phyloP scores from a whole-genome alignment of 64 coral and sea anemone species.

The Stichodactyla helianthus region DNA sequence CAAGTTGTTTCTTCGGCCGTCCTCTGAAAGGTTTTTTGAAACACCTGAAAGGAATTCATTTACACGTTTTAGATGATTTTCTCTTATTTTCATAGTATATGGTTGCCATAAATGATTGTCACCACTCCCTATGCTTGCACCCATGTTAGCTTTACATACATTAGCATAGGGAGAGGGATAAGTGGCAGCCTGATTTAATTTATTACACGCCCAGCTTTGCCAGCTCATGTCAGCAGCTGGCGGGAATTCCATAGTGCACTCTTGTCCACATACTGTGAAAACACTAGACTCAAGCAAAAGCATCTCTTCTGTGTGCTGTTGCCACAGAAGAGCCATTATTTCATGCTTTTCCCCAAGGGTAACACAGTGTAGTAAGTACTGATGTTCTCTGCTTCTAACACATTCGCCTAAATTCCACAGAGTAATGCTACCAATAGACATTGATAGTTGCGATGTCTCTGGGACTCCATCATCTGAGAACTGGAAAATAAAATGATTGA shows the following conservation, averaged over 20 bases:
- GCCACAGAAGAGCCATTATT: slow-evolving; percentile 29
- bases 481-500: slow-evolving; percentile 33
- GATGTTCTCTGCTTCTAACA: slow-evolving; percentile 18
- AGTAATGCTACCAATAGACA: slow-evolving; percentile 46
- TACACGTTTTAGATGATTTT: background rate
- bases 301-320: background rate
- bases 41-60: background rate
- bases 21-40: background rate
- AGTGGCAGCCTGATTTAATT: slow-evolving; percentile 43
- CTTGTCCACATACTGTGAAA: slow-evolving; percentile 3
- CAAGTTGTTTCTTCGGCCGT: background rate
- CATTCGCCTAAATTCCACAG: slow-evolving; percentile 22
- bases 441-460: slow-evolving; percentile 27
- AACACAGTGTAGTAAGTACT: slow-evolving; percentile 23
- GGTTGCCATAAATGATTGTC: slow-evolving; percentile 18
- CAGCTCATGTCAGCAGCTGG: background rate
- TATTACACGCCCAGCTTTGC: slow-evolving; percentile 31
- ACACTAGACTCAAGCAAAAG: slow-evolving; percentile 22
- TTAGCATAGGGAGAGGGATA: background rate
- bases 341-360: slow-evolving; percentile 25
- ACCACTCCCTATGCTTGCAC: slow-evolving; percentile 5
- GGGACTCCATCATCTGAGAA: background rate
- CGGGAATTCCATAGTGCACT: slow-evolving; percentile 51
- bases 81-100: background rate
- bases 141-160: slow-evolving; percentile 2